Percentiles rank a stretch among this genome's conserved stretches.
phyloP scores from a whole-genome alignment of 2,797 vertebrate species.

The Oreochromis grahami region DNA sequence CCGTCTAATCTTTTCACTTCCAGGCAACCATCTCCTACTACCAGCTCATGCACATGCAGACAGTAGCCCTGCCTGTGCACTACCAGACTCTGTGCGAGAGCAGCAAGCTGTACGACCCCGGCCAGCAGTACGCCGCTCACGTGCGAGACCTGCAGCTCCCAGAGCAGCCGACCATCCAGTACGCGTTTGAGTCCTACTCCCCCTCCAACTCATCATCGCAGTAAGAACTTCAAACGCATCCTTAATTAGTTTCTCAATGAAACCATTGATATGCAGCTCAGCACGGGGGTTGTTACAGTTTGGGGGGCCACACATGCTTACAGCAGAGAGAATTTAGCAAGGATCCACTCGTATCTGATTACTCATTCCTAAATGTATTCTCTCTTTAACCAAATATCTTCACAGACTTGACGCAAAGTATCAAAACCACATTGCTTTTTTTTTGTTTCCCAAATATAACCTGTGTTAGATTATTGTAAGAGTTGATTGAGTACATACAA shows the following conservation, averaged over 20 bases:
- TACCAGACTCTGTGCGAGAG: slow-evolving; percentile 97
- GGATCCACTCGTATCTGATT: not conserved
- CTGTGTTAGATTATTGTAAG: not conserved
- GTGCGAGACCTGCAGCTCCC: slow-evolving; percentile 87
- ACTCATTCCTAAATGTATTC: not conserved
- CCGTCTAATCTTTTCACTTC: not conserved
- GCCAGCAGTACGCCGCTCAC: slow-evolving; percentile 91
- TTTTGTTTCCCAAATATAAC: not conserved
- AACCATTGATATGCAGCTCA: fast-evolving
- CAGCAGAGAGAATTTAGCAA: not conserved
- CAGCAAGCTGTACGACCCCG: slow-evolving; percentile 94
- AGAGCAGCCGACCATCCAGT: slow-evolving; percentile 79
- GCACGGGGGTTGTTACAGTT: not conserved
- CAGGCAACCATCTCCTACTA: slow-evolving; percentile 97
- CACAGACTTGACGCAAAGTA: not conserved
- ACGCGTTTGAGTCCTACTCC: slow-evolving; percentile 86
- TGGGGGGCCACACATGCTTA: not conserved
- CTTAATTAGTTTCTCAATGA: not conserved
- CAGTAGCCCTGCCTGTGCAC: slow-evolving; percentile 87
- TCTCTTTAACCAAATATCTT: not conserved
- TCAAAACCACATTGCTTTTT: fast-evolving
- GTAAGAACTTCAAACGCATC: slow-evolving; percentile 38
- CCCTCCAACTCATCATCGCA: slow-evolving; percentile 49
- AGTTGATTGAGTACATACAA: not conserved
- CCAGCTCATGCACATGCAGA: slow-evolving; percentile 96